These are phyloP conservation scores for Stichodactyla helianthus DNA, from an alignment of 64 coral and sea anemone genomes.

Conservation along the genomic window DNA sequence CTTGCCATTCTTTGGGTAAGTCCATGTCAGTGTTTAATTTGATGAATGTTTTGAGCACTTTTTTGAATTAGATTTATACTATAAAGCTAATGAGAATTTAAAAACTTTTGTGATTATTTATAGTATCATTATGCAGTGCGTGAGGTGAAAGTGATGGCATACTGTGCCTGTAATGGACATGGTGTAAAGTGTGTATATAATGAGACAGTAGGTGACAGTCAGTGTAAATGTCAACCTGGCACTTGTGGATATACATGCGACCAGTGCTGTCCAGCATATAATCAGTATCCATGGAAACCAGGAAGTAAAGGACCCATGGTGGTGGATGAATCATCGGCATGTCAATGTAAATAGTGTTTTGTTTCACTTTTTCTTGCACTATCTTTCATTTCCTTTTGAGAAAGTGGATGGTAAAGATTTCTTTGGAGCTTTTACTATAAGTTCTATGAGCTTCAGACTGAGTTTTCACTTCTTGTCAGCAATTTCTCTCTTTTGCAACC, in stretches of 20 bases:
- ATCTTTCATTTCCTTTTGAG: no score
- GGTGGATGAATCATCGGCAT: slow-evolving; percentile 63
- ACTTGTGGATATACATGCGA: slow-evolving; percentile 76
- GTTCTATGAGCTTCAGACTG: no score
- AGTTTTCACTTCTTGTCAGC: no score
- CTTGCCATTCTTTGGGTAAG: slow-evolving; percentile 78
- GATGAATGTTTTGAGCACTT: not conserved
- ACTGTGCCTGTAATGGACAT: slow-evolving; percentile 88
- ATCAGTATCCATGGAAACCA: slow-evolving; percentile 83
- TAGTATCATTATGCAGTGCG: slow-evolving; percentile 95
- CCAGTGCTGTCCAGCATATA: slow-evolving; percentile 73
- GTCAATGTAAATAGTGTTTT: slow-evolving; percentile 54
- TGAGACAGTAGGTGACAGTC: slow-evolving; percentile 27
- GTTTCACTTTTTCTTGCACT: not conserved
- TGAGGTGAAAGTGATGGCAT: slow-evolving; percentile 63
- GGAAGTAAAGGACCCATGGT: slow-evolving; percentile 71
- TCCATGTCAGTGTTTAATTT: not conserved
- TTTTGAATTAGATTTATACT: not conserved
- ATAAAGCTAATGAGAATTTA: not conserved
- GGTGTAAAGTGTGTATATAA: slow-evolving; percentile 45
- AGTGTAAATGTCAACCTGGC: slow-evolving; percentile 61
- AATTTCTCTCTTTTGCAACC: no score
- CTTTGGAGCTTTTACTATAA: no score
- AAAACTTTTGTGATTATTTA: not conserved
- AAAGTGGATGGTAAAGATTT: no score